Evolutionary conservation across 2,888 invertebrate genomes (phyloP).

Genomic region (Aphelenchoides bicaudatus): DNA sequence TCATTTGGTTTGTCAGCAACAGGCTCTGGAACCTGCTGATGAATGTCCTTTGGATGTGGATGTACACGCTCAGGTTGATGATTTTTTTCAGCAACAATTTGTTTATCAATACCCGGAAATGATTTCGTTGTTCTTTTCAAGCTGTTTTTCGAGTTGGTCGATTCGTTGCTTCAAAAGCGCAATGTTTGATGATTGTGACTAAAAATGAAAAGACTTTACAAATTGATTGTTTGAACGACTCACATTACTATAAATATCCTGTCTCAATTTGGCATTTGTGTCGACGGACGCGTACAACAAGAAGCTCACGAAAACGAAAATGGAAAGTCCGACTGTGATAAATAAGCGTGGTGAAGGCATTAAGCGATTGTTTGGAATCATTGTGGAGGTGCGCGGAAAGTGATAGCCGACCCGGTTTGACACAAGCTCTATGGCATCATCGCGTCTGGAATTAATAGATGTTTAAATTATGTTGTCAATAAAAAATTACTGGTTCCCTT

Average conservation of each 20-base stretch:
- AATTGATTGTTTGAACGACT: conserved; percentile 6
- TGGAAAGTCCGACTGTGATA: conserved; percentile 20
- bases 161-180: conserved; percentile 5
- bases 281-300: conserved; percentile 33
- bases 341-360: background rate
- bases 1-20: background rate
- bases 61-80: background rate
- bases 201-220: conserved; percentile 10
- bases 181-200: conserved; percentile 12
- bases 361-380: no score
- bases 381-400: no score
- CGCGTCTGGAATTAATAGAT: no score
- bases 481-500: no score
- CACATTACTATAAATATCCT: conserved; percentile 20
- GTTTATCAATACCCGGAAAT: conserved; percentile 21
- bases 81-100: conserved; percentile 4
- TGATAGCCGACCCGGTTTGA: no score
- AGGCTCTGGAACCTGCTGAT: background rate
- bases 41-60: background rate
- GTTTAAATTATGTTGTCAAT: no score
- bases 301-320: conserved; percentile 31
- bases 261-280: conserved; percentile 26
- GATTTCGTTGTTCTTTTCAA: conserved; percentile 22
- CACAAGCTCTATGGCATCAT: no score
- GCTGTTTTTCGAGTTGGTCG: conserved; percentile 18